Conservation (phyloP, 2,888 invertebrate genomes). For the Acleris laterana region DNA sequence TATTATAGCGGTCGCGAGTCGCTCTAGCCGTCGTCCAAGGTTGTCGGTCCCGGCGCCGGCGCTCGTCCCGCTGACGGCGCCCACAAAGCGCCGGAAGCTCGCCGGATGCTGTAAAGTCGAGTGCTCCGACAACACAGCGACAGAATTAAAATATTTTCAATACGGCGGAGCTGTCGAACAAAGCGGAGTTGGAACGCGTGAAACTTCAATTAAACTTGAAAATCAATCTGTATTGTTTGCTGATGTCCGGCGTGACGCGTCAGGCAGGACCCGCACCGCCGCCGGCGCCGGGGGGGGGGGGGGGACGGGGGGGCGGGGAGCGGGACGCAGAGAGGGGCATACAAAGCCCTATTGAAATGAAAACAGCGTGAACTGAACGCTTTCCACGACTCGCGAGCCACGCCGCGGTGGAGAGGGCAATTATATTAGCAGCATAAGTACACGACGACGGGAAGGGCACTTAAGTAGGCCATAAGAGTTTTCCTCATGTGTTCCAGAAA, state of each 20-base stretch:
- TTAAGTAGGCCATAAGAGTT: not conserved
- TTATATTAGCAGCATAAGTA: not conserved
- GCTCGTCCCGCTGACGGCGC: no score
- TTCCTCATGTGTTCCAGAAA: no score
- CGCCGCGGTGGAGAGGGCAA: not conserved
- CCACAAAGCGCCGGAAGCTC: no score
- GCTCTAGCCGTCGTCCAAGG: no score
- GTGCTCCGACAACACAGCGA: slow-evolving; percentile 11
- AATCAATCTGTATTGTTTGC: slow-evolving; percentile 27
- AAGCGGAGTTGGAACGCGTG: slow-evolving; percentile 24
- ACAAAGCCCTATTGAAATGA: slow-evolving; percentile 24
- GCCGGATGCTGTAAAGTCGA: not conserved
- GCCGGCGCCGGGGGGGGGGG: not conserved
- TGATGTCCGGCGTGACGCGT: not conserved
- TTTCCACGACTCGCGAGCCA: not conserved
- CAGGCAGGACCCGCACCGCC: no score
- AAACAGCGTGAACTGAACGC: slow-evolving; percentile 18
- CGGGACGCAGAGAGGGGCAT: not conserved
- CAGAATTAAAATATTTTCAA: slow-evolving; percentile 30
- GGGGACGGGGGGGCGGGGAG: not conserved
- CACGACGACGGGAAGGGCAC: not conserved
- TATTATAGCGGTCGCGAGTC: no score
- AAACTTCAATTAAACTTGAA: slow-evolving; percentile 31
- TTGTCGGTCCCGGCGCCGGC: no score
- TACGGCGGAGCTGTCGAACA: slow-evolving; percentile 18